These are phyloP conservation scores for Cyaniris semiargus DNA, from an alignment of 2,888 invertebrate species.

Conservation along the genomic window DNA sequence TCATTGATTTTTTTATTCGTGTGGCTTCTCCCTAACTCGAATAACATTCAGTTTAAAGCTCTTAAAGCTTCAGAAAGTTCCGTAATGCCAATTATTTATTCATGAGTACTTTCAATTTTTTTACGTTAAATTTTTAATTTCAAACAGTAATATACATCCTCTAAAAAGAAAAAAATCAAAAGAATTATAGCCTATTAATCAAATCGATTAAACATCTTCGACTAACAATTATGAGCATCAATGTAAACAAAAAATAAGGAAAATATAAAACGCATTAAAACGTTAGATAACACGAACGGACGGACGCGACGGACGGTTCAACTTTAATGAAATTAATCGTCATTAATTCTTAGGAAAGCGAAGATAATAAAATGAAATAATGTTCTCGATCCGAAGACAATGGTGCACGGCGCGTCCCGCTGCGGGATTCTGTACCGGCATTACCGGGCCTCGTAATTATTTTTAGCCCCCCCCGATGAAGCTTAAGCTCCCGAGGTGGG, in stretches of 20 bases:
- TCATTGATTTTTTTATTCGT: too few relatives aligned
- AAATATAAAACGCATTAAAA: slow-evolving; percentile 17
- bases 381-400: slow-evolving; percentile 47
- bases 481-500: slow-evolving; percentile 72
- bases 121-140: not conserved
- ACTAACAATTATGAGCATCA: not conserved
- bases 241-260: not conserved
- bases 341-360: slow-evolving; percentile 25
- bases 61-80: not conserved
- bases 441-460: slow-evolving; percentile 59
- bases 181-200: not conserved
- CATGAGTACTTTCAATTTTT: not conserved
- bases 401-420: slow-evolving; percentile 45
- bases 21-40: too few relatives aligned
- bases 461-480: slow-evolving; percentile 69
- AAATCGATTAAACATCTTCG: not conserved
- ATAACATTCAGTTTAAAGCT: not conserved
- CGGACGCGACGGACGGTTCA: not conserved
- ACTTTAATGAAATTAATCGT: slow-evolving; percentile 29
- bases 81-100: not conserved
- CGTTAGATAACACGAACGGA: slow-evolving; percentile 1
- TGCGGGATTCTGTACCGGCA: slow-evolving; percentile 51
- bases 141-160: not conserved
- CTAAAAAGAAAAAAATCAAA: not conserved
- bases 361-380: slow-evolving; percentile 25